Conservation (phyloP, 2,888 invertebrate species). For the Eumacrocentrus americanus region DNA sequence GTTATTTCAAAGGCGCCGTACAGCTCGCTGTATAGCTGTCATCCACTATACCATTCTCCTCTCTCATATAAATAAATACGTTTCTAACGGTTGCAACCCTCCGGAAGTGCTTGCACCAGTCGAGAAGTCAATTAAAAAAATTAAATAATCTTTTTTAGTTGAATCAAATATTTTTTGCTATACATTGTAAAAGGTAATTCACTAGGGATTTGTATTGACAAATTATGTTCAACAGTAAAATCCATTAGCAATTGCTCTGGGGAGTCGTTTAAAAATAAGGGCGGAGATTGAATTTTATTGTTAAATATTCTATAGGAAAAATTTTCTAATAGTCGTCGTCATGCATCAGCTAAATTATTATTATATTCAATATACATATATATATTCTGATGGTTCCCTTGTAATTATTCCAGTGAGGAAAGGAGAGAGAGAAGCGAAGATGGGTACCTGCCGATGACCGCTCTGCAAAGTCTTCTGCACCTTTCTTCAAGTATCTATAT, state of each 20-base stretch:
- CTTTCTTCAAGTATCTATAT: not conserved
- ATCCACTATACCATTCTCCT: conserved; percentile 18
- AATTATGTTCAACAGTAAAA: conserved; percentile 10
- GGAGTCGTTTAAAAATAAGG: conserved; percentile 9
- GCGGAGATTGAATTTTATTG: conserved; percentile 2
- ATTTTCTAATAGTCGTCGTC: not conserved
- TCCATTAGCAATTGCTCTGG: conserved; percentile 18
- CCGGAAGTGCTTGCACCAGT: no score
- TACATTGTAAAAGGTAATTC: no score
- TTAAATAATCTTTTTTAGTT: no score
- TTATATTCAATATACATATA: no score
- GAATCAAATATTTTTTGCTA: no score
- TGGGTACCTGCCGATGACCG: not conserved
- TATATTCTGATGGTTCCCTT: no score
- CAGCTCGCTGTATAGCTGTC: no score
- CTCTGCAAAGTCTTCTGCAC: not conserved
- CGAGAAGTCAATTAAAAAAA: no score
- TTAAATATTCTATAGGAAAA: conserved; percentile 3
- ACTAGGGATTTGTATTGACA: not conserved
- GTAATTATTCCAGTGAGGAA: conserved; percentile 2
- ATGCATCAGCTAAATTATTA: no score
- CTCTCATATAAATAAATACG: conserved; percentile 12
- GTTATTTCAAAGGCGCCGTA: conserved; percentile 47
- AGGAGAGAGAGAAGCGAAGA: conserved; percentile 13
- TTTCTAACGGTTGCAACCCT: not conserved